Conservation (phyloP, 37 sponge, comb jelly and placozoan genomes). For the Ianthella basta region DNA sequence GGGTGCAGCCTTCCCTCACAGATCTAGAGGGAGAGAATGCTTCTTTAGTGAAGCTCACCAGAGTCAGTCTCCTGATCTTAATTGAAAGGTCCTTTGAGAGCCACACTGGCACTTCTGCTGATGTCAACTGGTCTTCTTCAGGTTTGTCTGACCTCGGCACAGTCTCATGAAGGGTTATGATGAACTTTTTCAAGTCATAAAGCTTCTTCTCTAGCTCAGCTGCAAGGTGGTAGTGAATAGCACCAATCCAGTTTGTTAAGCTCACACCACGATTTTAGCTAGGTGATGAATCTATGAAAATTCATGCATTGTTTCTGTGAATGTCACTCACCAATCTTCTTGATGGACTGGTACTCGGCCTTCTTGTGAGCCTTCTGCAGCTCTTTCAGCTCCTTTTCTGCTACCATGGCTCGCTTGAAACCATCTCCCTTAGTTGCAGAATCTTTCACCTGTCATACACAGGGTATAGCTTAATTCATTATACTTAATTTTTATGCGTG, state of each 20-base stretch:
- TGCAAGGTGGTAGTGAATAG: too few relatives aligned
- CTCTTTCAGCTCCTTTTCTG: slow-evolving; percentile 51
- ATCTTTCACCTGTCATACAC: slow-evolving; percentile 44
- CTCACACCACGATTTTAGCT: too few relatives aligned
- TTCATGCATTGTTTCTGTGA: not conserved
- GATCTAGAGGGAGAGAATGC: too few relatives aligned
- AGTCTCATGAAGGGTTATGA: slow-evolving; percentile 34
- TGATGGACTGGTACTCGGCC: slow-evolving; percentile 78
- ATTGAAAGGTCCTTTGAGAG: slow-evolving; percentile 5
- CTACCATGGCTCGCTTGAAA: slow-evolving; percentile 20
- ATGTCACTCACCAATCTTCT: slow-evolving; percentile 70
- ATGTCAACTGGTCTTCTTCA: not conserved
- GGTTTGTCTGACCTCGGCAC: not conserved
- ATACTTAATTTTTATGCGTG: too few relatives aligned
- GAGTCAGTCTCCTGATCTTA: slow-evolving; percentile 10
- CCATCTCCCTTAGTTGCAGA: slow-evolving; percentile 55
- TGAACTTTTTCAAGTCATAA: slow-evolving; percentile 58
- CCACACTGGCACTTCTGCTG: slow-evolving; percentile 24
- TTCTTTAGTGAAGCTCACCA: not conserved
- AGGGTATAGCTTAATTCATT: too few relatives aligned
- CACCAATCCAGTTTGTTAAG: too few relatives aligned
- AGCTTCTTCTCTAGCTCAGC: slow-evolving; percentile 81
- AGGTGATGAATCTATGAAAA: too few relatives aligned
- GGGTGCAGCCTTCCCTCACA: too few relatives aligned
- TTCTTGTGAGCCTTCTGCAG: slow-evolving; percentile 65